phyloP scores from a whole-genome alignment of 1,140 invertebrate genomes.

The Samia ricini region DNA sequence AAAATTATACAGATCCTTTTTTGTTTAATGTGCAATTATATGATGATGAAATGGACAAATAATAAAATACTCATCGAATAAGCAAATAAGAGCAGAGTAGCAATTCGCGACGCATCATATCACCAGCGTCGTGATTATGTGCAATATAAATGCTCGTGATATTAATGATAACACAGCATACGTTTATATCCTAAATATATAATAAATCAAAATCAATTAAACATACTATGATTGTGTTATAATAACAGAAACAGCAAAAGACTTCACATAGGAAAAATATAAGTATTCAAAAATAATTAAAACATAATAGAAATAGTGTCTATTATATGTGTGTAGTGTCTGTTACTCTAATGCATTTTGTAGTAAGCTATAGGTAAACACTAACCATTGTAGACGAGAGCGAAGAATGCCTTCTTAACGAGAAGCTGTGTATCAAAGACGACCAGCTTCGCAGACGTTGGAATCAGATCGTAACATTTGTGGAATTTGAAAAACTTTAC shows the following conservation, averaged over 20 bases:
- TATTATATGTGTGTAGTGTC: no score
- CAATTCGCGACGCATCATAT: background rate
- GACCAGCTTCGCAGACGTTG: constrained; percentile 98
- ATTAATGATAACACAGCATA: background rate
- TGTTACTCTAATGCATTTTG: constrained; percentile 2
- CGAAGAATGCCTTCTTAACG: constrained; percentile 99
- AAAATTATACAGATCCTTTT: background rate
- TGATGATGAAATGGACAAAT: background rate
- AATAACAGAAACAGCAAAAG: background rate
- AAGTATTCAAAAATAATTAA: background rate
- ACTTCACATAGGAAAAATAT: background rate
- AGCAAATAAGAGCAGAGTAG: background rate
- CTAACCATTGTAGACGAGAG: constrained; percentile 97
- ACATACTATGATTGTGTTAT: background rate
- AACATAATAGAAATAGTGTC: background rate
- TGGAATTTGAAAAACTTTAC: constrained; percentile 99
- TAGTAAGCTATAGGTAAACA: constrained; percentile 23
- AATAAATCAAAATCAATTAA: background rate
- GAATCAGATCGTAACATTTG: constrained; percentile 99
- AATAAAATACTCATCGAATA: background rate
- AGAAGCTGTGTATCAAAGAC: constrained; percentile 99
- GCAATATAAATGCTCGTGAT: background rate
- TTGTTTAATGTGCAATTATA: no score
- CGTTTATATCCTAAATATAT: background rate
- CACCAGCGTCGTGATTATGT: background rate